Percentiles rank a stretch among this genome's conserved stretches.
Conservation (phyloP, 2,888 invertebrate genomes). For the Resseliella maxima region DNA sequence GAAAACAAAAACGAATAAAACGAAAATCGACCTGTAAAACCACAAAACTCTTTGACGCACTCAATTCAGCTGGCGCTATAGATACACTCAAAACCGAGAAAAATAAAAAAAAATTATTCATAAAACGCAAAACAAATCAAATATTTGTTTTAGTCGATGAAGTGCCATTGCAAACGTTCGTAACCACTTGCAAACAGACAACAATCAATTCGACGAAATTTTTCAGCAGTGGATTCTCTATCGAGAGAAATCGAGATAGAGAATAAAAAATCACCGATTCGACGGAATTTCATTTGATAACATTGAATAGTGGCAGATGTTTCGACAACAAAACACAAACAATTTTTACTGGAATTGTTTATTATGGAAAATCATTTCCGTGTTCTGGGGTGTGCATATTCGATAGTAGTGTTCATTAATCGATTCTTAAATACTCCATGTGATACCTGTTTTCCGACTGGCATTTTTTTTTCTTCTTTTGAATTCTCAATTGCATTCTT, state of each 20-base stretch:
- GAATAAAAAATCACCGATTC: no score
- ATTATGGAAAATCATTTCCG: no score
- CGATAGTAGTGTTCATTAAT: neutral
- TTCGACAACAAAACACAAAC: neutral
- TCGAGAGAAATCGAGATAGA: no score
- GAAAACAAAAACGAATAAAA: no score
- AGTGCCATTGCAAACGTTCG: neutral
- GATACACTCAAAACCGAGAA: neutral
- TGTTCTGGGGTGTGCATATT: neutral
- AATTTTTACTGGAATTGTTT: neutral
- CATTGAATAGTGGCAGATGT: neutral
- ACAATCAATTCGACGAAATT: no score
- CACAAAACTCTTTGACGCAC: no score
- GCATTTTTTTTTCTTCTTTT: neutral
- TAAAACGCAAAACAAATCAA: neutral
- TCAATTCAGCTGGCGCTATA: neutral
- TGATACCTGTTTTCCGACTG: neutral
- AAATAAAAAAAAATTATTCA: no score
- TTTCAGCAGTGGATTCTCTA: no score
- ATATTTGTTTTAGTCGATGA: neutral
- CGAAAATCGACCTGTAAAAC: no score
- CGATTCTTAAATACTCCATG: slow-evolving; percentile 30
- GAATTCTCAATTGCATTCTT: neutral
- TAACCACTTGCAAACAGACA: no score
- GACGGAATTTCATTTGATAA: no score